These are phyloP conservation scores for Ammodytes marinus DNA, from an alignment of 2,113 vertebrate genomes.

Conservation along the genomic window DNA sequence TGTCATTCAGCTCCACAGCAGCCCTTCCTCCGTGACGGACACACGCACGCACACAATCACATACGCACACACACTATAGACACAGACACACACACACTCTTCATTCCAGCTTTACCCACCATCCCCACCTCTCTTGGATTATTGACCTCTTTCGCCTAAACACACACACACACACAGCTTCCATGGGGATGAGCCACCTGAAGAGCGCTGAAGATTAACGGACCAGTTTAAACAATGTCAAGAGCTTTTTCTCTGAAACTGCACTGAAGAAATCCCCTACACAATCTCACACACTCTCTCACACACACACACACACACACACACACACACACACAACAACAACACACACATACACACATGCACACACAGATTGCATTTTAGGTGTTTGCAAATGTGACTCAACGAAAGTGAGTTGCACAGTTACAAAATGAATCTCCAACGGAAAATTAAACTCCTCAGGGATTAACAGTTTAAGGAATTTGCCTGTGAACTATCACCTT, in stretches of 20 bases:
- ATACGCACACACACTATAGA: constrained; percentile 8
- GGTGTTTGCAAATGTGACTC: constrained; percentile 14
- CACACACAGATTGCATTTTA: constrained; percentile 15
- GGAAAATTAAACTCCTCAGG: constrained; percentile 34
- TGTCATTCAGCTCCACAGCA: constrained; percentile 62
- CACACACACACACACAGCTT: constrained; percentile 57
- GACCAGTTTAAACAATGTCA: constrained; percentile 74
- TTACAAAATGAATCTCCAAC: constrained; percentile 18
- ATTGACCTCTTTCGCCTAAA: constrained; percentile 56
- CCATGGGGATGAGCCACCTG: constrained; percentile 78
- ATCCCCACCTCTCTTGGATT: constrained; percentile 40
- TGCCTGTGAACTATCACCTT: constrained; percentile 26
- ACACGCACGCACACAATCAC: constrained; percentile 25
- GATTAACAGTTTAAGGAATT: constrained; percentile 48
- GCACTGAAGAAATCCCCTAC: constrained; percentile 5
- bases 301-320: background rate
- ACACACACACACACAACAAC: background rate
- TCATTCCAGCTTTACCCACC: constrained; percentile 40
- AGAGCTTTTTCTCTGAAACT: constrained; percentile 56
- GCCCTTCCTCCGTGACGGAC: constrained; percentile 33
- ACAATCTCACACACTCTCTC: background rate
- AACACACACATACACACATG: background rate
- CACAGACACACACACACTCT: constrained; percentile 7
- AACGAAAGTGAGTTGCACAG: constrained; percentile 9
- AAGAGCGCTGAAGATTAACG: constrained; percentile 74